Conservation (phyloP, 2,888 invertebrate species). For the Philopedon plagiatum region DNA sequence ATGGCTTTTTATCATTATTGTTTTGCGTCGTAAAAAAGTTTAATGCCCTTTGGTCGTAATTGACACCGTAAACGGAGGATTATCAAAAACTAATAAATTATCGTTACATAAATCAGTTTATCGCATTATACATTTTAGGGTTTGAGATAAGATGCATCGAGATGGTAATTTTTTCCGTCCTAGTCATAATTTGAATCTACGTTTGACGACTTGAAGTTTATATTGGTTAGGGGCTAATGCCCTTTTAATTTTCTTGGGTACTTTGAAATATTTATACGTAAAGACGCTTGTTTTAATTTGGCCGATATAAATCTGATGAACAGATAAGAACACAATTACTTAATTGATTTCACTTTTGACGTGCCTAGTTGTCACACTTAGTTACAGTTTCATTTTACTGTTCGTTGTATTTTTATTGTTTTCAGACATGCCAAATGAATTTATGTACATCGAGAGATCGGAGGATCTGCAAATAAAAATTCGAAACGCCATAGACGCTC, state of each 20-base stretch:
- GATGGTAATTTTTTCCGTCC: constrained; percentile 22
- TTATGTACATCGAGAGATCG: constrained; percentile 64
- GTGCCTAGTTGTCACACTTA: too few species aligned
- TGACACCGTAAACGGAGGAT: constrained; percentile 20
- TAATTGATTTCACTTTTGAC: too few species aligned
- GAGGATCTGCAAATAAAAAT: constrained; percentile 60
- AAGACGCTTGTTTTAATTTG: background rate
- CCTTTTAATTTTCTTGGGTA: too few species aligned
- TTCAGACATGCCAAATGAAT: constrained; percentile 61
- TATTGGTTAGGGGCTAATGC: constrained; percentile 17
- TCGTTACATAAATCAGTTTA: constrained; percentile 30
- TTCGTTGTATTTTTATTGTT: too few species aligned
- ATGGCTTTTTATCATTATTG: constrained; percentile 13
- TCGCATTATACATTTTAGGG: constrained; percentile 13
- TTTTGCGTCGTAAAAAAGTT: constrained; percentile 22
- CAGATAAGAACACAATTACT: too few species aligned
- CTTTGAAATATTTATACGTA: too few species aligned
- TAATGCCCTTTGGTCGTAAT: constrained; percentile 26
- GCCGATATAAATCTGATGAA: too few species aligned
- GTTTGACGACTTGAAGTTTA: constrained; percentile 12
- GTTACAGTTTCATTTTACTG: too few species aligned
- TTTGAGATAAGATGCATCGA: constrained; percentile 8
- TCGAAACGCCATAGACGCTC: constrained; percentile 58
- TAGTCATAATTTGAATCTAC: background rate
- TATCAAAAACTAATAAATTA: constrained; percentile 32